Evolutionary conservation across 1,140 invertebrate species (phyloP).

Genomic region (Drosophila equinoxialis): DNA sequence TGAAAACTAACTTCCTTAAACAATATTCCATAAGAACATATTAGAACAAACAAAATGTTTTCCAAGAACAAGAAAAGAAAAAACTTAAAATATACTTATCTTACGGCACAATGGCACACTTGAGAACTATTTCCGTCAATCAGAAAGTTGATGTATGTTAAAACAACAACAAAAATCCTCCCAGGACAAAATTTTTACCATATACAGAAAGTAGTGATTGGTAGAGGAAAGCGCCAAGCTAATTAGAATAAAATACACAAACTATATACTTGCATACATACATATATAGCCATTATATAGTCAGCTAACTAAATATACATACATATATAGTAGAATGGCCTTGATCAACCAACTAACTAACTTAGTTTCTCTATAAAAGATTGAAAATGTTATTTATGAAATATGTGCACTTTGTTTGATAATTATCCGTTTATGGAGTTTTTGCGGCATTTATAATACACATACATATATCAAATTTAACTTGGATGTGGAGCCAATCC

Average conservation of each 20-base stretch:
- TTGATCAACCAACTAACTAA: constrained; percentile 26
- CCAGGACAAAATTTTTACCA: background rate
- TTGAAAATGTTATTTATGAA: constrained; percentile 68
- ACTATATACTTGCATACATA: constrained; percentile 2
- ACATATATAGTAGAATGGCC: background rate
- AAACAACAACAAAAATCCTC: constrained; percentile 6
- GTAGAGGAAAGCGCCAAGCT: constrained; percentile 26
- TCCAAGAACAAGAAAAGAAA: constrained; percentile 44
- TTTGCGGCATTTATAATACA: constrained; percentile 33
- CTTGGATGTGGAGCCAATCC: constrained; percentile 48
- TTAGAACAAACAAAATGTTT: constrained; percentile 51
- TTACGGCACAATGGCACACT: constrained; percentile 48
- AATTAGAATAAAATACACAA: background rate
- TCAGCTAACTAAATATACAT: too few species aligned
- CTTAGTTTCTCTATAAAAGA: constrained; percentile 15
- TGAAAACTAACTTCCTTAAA: constrained; percentile 67
- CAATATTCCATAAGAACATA: constrained; percentile 44
- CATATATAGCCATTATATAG: too few species aligned
- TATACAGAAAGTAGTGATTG: constrained; percentile 22
- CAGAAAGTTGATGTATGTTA: constrained; percentile 42
- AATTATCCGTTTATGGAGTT: constrained; percentile 22
- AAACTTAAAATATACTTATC: background rate
- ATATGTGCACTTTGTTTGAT: constrained; percentile 73
- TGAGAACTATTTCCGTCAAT: constrained; percentile 26
- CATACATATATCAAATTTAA: constrained; percentile 10